Evolutionary conservation across 2,797 vertebrate species (phyloP), one percentile per base, ranked within the genome.

Genomic region (Hylomyscus alleni): DNA sequence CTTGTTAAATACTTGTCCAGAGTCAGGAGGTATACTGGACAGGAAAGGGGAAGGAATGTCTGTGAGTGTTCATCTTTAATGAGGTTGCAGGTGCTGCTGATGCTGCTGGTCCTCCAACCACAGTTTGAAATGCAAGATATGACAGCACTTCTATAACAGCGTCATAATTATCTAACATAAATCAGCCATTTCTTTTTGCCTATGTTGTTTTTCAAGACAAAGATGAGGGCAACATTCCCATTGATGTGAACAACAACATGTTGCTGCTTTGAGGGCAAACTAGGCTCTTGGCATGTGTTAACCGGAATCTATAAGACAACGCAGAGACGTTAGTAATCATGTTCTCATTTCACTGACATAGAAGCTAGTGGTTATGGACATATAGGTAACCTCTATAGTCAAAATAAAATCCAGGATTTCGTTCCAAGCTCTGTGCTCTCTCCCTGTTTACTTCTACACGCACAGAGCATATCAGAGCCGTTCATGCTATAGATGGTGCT

Each of bases 1-100:
- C 50, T 80, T 94, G 73, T 54, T 58, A 93, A 96, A 89, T 80
- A 90, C 60, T 92, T 34, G 52, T 40, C 67, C n/a, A 52, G 81
- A 85, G 37, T 91, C 76, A 69, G 65, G 31, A 37, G 56, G 65
- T 80, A 14, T 62, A 12, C 6, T 7, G 8, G 3, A 31, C 62
- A 86, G 20, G 20, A 50, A 50, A 52, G 19, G 15, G 67, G 8
- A 11, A 26, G 52, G 52, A 6, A 56, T 5, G 14, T 37, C 60
- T 91, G 37, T 47, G 69, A 92, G 60, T 75, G 4, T 85, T 47
- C 26, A 37, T 75, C 54, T 80, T 77, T 78, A 77, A 67, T 44
- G 54, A 54, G 34, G 19, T 72, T 81, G 50, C 20, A 91, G 77
- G 34, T 50, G 72, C 84, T 93, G n/a, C 67, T 65, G 40, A 40